Percentiles rank a stretch among this genome's conserved stretches.
phyloP scores from a whole-genome alignment of 2,888 invertebrate species.

The Notodonta ziczac region DNA sequence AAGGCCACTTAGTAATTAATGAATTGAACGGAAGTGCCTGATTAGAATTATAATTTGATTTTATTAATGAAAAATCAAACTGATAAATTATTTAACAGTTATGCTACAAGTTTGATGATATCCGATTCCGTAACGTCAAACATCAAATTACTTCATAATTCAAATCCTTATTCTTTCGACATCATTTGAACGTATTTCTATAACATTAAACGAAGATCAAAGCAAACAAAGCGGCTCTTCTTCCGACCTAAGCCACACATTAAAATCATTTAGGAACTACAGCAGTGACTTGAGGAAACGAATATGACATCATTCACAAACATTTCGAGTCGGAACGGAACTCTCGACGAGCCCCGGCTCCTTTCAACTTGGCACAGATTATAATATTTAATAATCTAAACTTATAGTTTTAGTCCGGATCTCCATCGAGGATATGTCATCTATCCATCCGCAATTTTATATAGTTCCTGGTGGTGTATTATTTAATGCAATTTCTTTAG shows the following conservation, averaged over 20 bases:
- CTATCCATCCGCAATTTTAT: background rate
- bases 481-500: background rate
- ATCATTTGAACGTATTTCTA: background rate
- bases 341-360: background rate
- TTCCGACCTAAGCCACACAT: background rate
- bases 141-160: background rate
- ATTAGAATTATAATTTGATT: too few species aligned
- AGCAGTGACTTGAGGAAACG: background rate
- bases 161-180: background rate
- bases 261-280: conserved; percentile 5
- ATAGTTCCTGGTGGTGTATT: background rate
- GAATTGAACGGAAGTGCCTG: too few species aligned
- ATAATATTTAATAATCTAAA: background rate
- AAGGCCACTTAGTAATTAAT: too few species aligned
- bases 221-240: conserved; percentile 1
- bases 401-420: background rate
- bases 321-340: conserved; percentile 2
- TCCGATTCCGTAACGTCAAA: background rate
- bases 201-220: conserved; percentile 1
- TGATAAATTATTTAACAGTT: too few species aligned
- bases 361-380: conserved; percentile 9
- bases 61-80: too few species aligned
- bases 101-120: too few species aligned
- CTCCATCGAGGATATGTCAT: background rate
- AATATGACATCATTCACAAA: conserved; percentile 7